Percentiles rank a stretch among this genome's conserved stretches.
These are phyloP conservation scores for Ceratosolen fusciceps DNA, from an alignment of 1,140 invertebrate genomes.

Conservation along the genomic window DNA sequence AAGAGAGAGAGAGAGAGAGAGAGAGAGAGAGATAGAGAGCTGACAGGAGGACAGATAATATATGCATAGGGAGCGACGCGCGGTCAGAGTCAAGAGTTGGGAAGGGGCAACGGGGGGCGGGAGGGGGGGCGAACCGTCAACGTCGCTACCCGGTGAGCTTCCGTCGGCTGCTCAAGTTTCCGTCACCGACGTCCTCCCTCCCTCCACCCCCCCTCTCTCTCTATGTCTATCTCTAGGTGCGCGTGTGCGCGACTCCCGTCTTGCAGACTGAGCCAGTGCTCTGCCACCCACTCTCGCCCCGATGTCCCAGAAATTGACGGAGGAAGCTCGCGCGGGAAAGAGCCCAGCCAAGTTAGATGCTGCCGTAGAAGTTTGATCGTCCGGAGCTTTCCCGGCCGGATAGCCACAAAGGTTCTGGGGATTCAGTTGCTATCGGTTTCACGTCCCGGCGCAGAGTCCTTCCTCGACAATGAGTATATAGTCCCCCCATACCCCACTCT, in stretches of 20 bases:
- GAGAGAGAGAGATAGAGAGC: background rate
- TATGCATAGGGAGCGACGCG: slow-evolving; percentile 28
- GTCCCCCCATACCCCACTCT: background rate
- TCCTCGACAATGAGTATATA: too few relatives aligned
- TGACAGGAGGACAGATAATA: slow-evolving; percentile 11
- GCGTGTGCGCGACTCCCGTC: background rate
- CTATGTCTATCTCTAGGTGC: background rate
- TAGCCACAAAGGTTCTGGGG: background rate
- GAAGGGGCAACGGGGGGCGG: background rate
- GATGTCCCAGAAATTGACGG: background rate
- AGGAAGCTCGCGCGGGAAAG: slow-evolving; percentile 1
- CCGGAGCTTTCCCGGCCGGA: background rate
- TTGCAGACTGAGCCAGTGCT: background rate
- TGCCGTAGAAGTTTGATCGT: slow-evolving; percentile 42
- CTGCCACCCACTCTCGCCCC: background rate
- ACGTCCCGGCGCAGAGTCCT: slow-evolving; percentile 1
- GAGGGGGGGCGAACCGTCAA: slow-evolving; percentile 2
- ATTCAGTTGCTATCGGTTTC: slow-evolving; percentile 15
- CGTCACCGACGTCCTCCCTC: background rate
- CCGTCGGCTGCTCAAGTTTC: slow-evolving; percentile 18
- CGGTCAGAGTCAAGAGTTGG: background rate
- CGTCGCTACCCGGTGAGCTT: slow-evolving; percentile 25
- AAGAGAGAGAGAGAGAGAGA: background rate
- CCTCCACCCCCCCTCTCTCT: background rate
- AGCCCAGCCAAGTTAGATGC: slow-evolving; percentile 35